Base-by-base conservation (phyloP, 1,140 invertebrate genomes). In the Acromyrmex charruanus region DNA sequence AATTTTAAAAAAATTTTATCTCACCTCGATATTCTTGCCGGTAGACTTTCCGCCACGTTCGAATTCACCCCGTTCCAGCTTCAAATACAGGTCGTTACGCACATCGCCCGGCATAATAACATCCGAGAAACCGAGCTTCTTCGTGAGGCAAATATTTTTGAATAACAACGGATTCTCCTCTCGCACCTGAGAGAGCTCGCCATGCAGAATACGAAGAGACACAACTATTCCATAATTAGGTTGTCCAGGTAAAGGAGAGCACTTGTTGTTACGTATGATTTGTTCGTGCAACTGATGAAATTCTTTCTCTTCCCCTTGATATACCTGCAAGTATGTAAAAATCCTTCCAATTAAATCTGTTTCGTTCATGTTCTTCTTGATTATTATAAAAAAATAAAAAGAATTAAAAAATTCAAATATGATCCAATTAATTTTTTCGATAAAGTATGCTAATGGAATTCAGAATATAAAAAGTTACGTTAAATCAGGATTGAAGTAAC, bases 31-130 rank as follows among this genome's bases (percentile, higher is more conserved):
- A 94, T 99, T 99, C 94, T 99, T 99, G 0, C 98, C 98, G 0
- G 98, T 98, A 12, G 98, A 98, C 93, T 99, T 99, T n/a, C 98
- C 98, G 1, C 98, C 98, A 71, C 98, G 96, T 93, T 99, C 99
- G 94, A 99, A 99, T 93, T 99, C 98, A 0, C 98, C 98, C 53
- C 96, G 96, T 88, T 98, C 97, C 71, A 99, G 92, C 6, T 97
- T 98, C 25, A 99, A 94, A 93, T 99, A 99, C n/a, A 99, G 95
- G 95, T 99, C 99, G 95, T 99, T 99, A 91, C 99, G 97, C 2
- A 98, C 97, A 94, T 98, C 98, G 25, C 99, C 99, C 0, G 99
- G 99, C 98, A 99, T 99, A 82, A 99, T 99, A 49, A 99, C 97
- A 95, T 99, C 98, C 55, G 98, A 97, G 93, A 99, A 99, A 0